Evolutionary conservation across 1,140 invertebrate species (phyloP).

Genomic region (Forficula auricularia): DNA sequence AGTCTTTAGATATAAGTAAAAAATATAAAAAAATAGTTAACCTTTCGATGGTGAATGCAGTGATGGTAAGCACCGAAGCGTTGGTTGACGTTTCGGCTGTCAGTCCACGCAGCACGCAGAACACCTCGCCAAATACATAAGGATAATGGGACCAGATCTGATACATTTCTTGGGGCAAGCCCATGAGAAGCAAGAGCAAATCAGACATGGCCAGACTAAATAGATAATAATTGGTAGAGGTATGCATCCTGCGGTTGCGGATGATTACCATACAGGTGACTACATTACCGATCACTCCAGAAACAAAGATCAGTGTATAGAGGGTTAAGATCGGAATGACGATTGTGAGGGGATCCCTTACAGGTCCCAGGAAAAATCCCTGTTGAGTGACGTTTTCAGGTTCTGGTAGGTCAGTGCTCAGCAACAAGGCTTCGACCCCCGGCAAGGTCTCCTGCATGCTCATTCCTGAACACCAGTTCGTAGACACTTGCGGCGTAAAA

Average conservation of each 20-base stretch:
- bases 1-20: too few species aligned
- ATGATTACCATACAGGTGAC: constrained; percentile 85
- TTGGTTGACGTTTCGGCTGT: constrained; percentile 81
- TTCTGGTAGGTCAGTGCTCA: too few species aligned
- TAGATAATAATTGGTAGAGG: constrained; percentile 82
- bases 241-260: constrained; percentile 81
- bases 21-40: too few species aligned
- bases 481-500: too few species aligned
- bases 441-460: too few species aligned
- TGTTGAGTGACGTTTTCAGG: not conserved
- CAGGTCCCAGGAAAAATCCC: constrained; percentile 17
- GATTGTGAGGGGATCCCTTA: constrained; percentile 47
- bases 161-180: constrained; percentile 69
- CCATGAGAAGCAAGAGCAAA: constrained; percentile 63
- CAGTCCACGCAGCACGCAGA: constrained; percentile 69
- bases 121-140: constrained; percentile 68
- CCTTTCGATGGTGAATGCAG: constrained; percentile 77
- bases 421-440: too few species aligned
- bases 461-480: too few species aligned
- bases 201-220: constrained; percentile 81
- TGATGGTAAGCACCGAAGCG: constrained; percentile 82
- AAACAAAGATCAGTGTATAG: constrained; percentile 68
- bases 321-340: constrained; percentile 62
- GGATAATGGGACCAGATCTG: constrained; percentile 71
- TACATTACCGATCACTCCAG: constrained; percentile 75